Evolutionary conservation across 2,797 vertebrate species (phyloP).

Genomic region (Furcifer pardalis): DNA sequence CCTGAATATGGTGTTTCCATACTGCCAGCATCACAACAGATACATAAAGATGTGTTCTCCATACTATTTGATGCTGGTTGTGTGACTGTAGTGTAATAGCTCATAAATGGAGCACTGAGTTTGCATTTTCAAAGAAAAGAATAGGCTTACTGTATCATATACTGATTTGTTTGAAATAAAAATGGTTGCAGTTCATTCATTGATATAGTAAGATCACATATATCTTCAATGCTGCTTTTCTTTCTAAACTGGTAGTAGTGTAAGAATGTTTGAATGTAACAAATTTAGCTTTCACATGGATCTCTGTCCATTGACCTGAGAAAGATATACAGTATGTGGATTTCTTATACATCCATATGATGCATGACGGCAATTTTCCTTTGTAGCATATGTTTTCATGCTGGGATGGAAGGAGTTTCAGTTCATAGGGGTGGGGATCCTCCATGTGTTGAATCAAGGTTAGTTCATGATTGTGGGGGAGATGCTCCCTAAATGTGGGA

Average conservation of each 20-base stretch:
- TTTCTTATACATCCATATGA: background rate
- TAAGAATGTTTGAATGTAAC: slow-evolving; percentile 2
- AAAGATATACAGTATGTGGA: no score
- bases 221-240: background rate
- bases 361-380: background rate
- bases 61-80: background rate
- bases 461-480: no score
- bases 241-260: background rate
- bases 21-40: background rate
- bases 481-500: no score
- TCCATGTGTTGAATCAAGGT: no score
- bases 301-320: background rate
- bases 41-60: background rate
- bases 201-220: background rate
- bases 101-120: background rate
- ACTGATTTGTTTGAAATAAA: background rate
- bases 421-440: no score
- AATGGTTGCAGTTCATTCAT: background rate
- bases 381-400: background rate
- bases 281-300: background rate
- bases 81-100: background rate
- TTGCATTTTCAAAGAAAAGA: slow-evolving; percentile 5
- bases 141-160: background rate
- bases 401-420: no score
- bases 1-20: background rate